Evolutionary conservation across 2,888 invertebrate species (phyloP).

Genomic region (Chorisops tibialis): DNA sequence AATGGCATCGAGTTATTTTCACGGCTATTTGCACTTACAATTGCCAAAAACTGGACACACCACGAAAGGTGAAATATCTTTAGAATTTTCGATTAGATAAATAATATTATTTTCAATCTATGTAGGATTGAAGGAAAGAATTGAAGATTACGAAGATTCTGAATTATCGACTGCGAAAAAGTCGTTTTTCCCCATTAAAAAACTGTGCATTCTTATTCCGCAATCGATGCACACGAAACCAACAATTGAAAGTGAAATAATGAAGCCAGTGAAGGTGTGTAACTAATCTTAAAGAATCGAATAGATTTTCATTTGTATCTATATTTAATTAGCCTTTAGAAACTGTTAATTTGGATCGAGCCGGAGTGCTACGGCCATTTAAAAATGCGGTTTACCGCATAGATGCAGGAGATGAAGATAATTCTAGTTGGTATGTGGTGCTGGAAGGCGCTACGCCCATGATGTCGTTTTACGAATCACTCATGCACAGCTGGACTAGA

Average conservation of each 20-base stretch:
- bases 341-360: slow-evolving; percentile 39
- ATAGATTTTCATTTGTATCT: not conserved
- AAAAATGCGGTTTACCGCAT: slow-evolving; percentile 44
- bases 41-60: slow-evolving; percentile 36
- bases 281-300: not conserved
- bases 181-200: slow-evolving; percentile 41
- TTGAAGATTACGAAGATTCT: slow-evolving; percentile 39
- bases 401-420: slow-evolving; percentile 32
- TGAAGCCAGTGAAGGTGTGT: slow-evolving; percentile 39
- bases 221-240: slow-evolving; percentile 29
- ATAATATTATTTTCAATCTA: not conserved
- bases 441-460: slow-evolving; percentile 48
- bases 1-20: slow-evolving; percentile 47
- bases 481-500: slow-evolving; percentile 38
- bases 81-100: not conserved
- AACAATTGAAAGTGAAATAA: slow-evolving; percentile 38
- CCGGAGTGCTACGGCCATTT: slow-evolving; percentile 44
- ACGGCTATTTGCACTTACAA: slow-evolving; percentile 44
- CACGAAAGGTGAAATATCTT: slow-evolving; percentile 23
- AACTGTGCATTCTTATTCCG: slow-evolving; percentile 44
- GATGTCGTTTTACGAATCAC: slow-evolving; percentile 44
- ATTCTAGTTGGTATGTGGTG: slow-evolving; percentile 40
- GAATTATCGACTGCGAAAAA: too few species aligned
- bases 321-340: slow-evolving; percentile 39
- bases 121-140: slow-evolving; percentile 41